Percentiles rank a stretch among this genome's conserved stretches.
phyloP scores from a whole-genome alignment of 2,888 invertebrate species.

The Deilephila porcellus region DNA sequence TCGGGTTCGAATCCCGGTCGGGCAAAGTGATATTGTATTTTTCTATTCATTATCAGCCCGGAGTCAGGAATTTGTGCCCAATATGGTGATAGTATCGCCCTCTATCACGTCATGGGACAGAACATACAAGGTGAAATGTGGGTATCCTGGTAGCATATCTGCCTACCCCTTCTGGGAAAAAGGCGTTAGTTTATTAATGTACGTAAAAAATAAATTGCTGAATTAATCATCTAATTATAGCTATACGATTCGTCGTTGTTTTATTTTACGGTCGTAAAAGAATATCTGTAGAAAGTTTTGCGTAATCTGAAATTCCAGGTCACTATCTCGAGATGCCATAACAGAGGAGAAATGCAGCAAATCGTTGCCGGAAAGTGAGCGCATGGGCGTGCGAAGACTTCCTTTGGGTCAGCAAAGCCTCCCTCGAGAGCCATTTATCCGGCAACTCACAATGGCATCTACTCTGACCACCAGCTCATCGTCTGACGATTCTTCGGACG shows the following conservation, averaged over 20 bases:
- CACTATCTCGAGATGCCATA: constrained; percentile 87
- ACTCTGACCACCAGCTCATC: constrained; percentile 87
- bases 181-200: no score
- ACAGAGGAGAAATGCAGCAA: constrained; percentile 89
- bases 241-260: neutral
- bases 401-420: constrained; percentile 84
- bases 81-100: no score
- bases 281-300: constrained; percentile 1
- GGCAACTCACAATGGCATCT: constrained; percentile 86
- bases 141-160: no score
- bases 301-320: constrained; percentile 63
- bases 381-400: constrained; percentile 78
- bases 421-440: constrained; percentile 85
- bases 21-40: no score
- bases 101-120: no score
- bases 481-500: constrained; percentile 80
- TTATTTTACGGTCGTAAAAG: neutral
- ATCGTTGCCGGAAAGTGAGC: constrained; percentile 86
- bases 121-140: no score
- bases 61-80: no score
- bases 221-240: neutral
- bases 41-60: no score
- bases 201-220: neutral
- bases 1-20: no score
- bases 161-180: no score